Percentiles rank a stretch among this genome's conserved stretches.
These are phyloP conservation scores for Trachymyrmex cornetzi DNA, from an alignment of 1,140 invertebrate species.

Conservation along the genomic window DNA sequence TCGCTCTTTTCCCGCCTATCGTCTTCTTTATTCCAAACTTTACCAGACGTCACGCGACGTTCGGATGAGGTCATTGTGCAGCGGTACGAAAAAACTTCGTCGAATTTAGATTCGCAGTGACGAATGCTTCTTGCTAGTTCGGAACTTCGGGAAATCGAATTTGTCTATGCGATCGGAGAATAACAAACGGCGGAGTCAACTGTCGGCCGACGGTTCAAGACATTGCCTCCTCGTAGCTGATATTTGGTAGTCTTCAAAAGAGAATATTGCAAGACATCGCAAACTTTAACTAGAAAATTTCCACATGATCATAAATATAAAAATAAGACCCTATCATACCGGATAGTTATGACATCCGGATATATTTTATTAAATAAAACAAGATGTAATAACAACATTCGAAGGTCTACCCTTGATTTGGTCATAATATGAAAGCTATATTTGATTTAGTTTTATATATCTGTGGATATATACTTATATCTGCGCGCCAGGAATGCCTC, in stretches of 20 bases:
- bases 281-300: not conserved
- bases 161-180: slow-evolving; percentile 36
- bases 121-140: slow-evolving; percentile 65
- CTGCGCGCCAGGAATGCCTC: slow-evolving; percentile 13
- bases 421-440: slow-evolving; percentile 35
- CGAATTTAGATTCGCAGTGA: slow-evolving; percentile 72
- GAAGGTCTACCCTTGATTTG: not conserved
- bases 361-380: not conserved
- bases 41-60: slow-evolving; percentile 68
- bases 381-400: not conserved
- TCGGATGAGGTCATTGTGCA: slow-evolving; percentile 73
- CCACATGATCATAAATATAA: not conserved
- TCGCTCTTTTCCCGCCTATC: slow-evolving; percentile 52
- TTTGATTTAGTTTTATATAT: slow-evolving; percentile 27
- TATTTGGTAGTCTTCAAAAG: not conserved
- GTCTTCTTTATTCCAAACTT: slow-evolving; percentile 76
- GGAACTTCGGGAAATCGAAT: slow-evolving; percentile 42
- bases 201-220: slow-evolving; percentile 2
- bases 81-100: slow-evolving; percentile 62
- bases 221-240: slow-evolving; percentile 30
- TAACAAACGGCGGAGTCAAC: slow-evolving; percentile 34
- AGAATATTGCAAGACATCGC: not conserved
- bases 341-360: not conserved
- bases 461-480: not conserved
- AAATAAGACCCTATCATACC: not conserved